Base-by-base conservation (phyloP, 2,888 invertebrate species). In the Mechanitis mazaeus region DNA sequence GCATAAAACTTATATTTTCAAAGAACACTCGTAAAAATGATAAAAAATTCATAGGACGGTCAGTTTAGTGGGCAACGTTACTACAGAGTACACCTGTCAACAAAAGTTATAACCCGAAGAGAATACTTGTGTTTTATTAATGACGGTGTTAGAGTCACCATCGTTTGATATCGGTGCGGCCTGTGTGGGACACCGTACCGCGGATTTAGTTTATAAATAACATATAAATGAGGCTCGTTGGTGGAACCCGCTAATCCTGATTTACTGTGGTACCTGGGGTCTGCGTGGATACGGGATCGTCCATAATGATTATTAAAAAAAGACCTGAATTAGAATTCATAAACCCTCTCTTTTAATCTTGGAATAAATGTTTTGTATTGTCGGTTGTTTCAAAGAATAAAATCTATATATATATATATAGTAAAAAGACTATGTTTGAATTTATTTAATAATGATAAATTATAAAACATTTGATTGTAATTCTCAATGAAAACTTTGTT, bases 221-320 rank as follows among this genome's bases (percentile, higher is more conserved):
- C 83, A 64, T 77, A 77, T 78, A 85, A 87, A 88, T 83, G 86
- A 84, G 84, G 65, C 81, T 80, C 77, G 79, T 80, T 79, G 81
- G 79, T 70, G 74, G 72, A 72, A 69, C 63, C 65, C 69, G 74
- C 77, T 88, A 88, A 88, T 84, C 86, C 86, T 88, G 88, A 88
- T 88, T 88, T 87, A 88, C 79, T 71, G 81, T 75, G 77, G 70
- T 74, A 75, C 83, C 80, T 73, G 81, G 73, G 71, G 78, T 70
- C 67, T 65, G 69, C 68, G 61, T 64, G 68, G 61, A 63, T 73
- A 71, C 68, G 68, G 69, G 69, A 69, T 68, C 69, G 72, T 70
- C 68, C 72, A 76, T 75, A 77, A 68, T 73, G 75, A 71, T 67
- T 60, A 59, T 54, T 53, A 63, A 65, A 63, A 64, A 63, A 64